Evolutionary conservation across 2,113 vertebrate genomes (phyloP).

Genomic region (Nyctereutes procyonoides): DNA sequence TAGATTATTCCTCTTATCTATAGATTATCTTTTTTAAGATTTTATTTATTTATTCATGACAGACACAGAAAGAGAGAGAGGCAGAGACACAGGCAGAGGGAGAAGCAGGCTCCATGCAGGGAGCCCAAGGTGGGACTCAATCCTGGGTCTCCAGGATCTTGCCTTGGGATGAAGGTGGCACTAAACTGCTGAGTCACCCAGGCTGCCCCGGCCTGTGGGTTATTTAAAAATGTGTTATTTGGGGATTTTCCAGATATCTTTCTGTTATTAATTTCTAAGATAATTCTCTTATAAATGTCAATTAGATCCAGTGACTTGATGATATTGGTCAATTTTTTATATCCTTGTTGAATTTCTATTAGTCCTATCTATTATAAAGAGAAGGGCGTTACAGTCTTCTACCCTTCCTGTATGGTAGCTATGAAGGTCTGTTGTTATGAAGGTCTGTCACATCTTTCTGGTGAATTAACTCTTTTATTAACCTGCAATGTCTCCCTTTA

Average conservation of each 20-base stretch:
- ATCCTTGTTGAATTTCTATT: background rate
- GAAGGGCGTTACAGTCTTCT: background rate
- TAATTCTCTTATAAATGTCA: background rate
- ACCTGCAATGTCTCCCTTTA: background rate
- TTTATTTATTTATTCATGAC: too few relatives aligned
- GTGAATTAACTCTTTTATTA: background rate
- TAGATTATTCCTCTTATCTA: too few relatives aligned
- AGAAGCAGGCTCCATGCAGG: too few relatives aligned
- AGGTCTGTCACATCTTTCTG: background rate
- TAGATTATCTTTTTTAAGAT: background rate
- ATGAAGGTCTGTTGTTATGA: background rate
- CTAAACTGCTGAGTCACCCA: too few relatives aligned
- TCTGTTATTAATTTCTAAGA: background rate
- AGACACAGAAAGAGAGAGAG: too few relatives aligned
- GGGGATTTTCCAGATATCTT: background rate
- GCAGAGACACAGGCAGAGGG: too few relatives aligned
- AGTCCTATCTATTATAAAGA: background rate
- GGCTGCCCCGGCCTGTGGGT: background rate
- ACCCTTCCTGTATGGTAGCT: background rate
- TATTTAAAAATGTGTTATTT: conserved; percentile 19
- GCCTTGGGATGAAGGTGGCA: too few relatives aligned
- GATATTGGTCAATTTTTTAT: background rate
- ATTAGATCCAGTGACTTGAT: background rate
- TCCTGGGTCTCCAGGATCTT: too few relatives aligned
- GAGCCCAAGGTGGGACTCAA: too few relatives aligned